Percentiles rank a stretch among this genome's conserved stretches.
Conservation (phyloP, 2,888 invertebrate genomes). For the Steinernema carpocapsae region DNA sequence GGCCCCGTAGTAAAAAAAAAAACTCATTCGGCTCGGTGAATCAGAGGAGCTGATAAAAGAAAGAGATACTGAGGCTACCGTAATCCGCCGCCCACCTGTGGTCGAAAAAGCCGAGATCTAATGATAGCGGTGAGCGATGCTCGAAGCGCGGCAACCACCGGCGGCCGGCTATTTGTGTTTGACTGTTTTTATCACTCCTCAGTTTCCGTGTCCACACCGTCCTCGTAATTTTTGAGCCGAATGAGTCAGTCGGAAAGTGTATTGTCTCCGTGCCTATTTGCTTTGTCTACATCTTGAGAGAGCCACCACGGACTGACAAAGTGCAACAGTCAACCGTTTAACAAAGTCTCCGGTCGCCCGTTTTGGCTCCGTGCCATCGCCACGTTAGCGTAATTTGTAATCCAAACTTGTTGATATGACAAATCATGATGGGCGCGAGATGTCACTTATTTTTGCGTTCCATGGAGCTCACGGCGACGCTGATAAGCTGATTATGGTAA, state of each 20-base stretch:
- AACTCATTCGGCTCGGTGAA: too few species aligned
- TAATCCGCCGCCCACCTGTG: too few species aligned
- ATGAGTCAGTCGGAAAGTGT: slow-evolving; percentile 11
- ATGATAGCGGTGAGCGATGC: too few species aligned
- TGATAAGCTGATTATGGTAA: slow-evolving; percentile 29
- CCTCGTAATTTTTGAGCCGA: not conserved
- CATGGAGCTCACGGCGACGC: not conserved
- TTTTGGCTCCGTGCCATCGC: slow-evolving; percentile 6
- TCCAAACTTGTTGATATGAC: not conserved
- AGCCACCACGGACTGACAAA: not conserved
- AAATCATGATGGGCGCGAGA: not conserved
- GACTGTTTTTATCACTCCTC: not conserved
- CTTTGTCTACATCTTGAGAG: slow-evolving; percentile 19
- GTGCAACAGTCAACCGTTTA: not conserved
- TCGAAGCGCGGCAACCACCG: too few species aligned
- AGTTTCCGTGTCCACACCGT: too few species aligned
- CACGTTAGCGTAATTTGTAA: slow-evolving; percentile 29
- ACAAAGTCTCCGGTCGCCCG: not conserved
- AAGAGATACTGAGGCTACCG: too few species aligned
- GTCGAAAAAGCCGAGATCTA: too few species aligned
- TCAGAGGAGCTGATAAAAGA: too few species aligned
- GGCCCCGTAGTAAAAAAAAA: not conserved
- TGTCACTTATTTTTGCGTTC: slow-evolving; percentile 13
- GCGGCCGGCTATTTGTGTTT: not conserved
- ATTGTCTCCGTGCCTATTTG: slow-evolving; percentile 14